Evolutionary conservation across 2,888 invertebrate species (phyloP).

Genomic region (Gari tellinella): DNA sequence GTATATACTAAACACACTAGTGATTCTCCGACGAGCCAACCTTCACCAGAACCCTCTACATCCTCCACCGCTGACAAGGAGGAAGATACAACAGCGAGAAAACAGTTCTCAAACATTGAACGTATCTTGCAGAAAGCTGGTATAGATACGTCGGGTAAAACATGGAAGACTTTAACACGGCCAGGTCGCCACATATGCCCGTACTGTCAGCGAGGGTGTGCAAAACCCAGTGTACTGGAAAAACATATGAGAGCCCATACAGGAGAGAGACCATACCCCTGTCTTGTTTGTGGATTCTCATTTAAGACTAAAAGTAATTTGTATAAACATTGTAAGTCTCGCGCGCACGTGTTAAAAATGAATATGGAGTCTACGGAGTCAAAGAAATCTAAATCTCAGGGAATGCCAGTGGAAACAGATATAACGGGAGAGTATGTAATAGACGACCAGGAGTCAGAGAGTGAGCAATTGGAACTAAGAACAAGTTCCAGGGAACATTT

Average conservation of each 20-base stretch:
- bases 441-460: background rate
- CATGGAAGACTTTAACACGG: slow-evolving; percentile 59
- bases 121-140: slow-evolving; percentile 66
- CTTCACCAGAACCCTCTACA: slow-evolving; percentile 14
- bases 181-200: slow-evolving; percentile 92
- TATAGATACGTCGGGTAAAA: slow-evolving; percentile 52
- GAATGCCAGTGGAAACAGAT: slow-evolving; percentile 25
- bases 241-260: slow-evolving; percentile 98
- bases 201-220: slow-evolving; percentile 94
- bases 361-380: slow-evolving; percentile 37
- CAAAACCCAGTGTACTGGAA: slow-evolving; percentile 96
- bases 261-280: slow-evolving; percentile 96
- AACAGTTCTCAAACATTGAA: slow-evolving; percentile 43
- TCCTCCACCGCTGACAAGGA: slow-evolving; percentile 3
- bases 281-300: slow-evolving; percentile 94
- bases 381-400: slow-evolving; percentile 26
- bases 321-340: slow-evolving; percentile 92
- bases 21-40: background rate
- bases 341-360: slow-evolving; percentile 75
- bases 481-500: too few species aligned
- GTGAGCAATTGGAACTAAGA: background rate
- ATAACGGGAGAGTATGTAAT: slow-evolving; percentile 28
- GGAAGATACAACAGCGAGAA: slow-evolving; percentile 20
- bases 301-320: slow-evolving; percentile 97
- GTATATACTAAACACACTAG: slow-evolving; percentile 16